These are phyloP conservation scores for Tupaia chinensis DNA, from an alignment of 2,113 vertebrate species.

Conservation along the genomic window DNA sequence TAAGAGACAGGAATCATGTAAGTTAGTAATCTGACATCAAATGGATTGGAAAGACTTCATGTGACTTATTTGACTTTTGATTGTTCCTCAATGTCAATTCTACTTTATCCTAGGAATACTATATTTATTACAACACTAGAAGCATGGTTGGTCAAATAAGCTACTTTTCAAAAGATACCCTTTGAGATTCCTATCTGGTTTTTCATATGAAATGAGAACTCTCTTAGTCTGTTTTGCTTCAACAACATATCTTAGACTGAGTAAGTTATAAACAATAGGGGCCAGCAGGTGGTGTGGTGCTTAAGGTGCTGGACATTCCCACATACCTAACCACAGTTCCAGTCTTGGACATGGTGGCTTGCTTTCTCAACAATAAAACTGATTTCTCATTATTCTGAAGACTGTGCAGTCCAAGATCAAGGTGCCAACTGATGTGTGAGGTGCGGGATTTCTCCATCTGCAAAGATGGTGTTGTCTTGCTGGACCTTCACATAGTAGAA, in stretches of 20 bases:
- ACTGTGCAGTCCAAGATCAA: background rate
- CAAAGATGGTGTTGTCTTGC: background rate
- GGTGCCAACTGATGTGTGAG: background rate
- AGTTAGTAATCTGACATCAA: slow-evolving; percentile 10
- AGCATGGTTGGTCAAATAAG: slow-evolving; percentile 32
- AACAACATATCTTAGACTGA: background rate
- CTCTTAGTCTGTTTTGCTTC: background rate
- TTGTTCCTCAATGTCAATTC: background rate
- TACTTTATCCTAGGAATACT: background rate
- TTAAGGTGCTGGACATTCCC: too few relatives aligned
- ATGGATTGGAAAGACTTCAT: background rate
- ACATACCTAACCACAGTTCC: too few relatives aligned
- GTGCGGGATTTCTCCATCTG: background rate
- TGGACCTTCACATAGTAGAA: background rate
- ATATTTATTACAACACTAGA: background rate
- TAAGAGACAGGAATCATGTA: background rate
- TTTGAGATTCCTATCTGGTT: slow-evolving; percentile 52
- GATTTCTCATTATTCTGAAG: background rate
- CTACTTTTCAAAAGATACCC: background rate
- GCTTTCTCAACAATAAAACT: background rate
- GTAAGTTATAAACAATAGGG: background rate
- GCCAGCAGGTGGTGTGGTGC: too few relatives aligned
- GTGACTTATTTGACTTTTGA: background rate
- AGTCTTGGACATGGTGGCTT: too few relatives aligned
- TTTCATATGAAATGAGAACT: background rate